phyloP scores from a whole-genome alignment of 1,140 invertebrate genomes.

The Bombus difficillimus region DNA sequence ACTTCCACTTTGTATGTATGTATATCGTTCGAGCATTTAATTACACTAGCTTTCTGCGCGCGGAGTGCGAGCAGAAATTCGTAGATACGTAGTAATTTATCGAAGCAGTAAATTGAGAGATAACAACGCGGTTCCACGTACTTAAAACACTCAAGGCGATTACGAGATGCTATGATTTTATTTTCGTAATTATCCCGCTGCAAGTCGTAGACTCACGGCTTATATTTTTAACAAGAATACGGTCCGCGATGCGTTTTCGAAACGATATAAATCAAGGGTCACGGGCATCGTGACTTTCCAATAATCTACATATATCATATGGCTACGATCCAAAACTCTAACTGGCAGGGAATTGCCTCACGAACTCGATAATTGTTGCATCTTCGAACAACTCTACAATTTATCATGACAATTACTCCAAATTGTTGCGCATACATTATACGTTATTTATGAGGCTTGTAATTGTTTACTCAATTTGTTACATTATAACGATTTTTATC shows the following conservation, averaged over 20 bases:
- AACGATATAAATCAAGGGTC: slow-evolving; percentile 46
- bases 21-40: slow-evolving; percentile 8
- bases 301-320: neutral
- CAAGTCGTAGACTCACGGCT: neutral
- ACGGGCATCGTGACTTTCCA: slow-evolving; percentile 35
- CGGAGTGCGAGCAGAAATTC: neutral
- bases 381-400: too few relatives aligned
- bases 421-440: too few relatives aligned
- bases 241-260: neutral
- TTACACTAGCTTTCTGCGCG: neutral
- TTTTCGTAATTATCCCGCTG: slow-evolving; percentile 9
- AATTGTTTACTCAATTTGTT: too few relatives aligned
- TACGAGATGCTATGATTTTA: slow-evolving; percentile 38
- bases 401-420: too few relatives aligned
- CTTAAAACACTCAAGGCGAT: slow-evolving; percentile 34
- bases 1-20: neutral
- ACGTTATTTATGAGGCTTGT: too few relatives aligned
- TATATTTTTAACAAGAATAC: neutral
- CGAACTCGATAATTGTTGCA: too few relatives aligned
- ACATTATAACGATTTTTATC: too few relatives aligned
- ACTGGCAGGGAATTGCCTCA: too few relatives aligned
- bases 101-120: slow-evolving; percentile 36
- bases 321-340: too few relatives aligned
- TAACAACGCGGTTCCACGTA: slow-evolving; percentile 19
- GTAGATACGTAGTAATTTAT: slow-evolving; percentile 21